Evolutionary conservation across 2,113 vertebrate genomes (phyloP).

Genomic region (Petaurus breviceps): DNA sequence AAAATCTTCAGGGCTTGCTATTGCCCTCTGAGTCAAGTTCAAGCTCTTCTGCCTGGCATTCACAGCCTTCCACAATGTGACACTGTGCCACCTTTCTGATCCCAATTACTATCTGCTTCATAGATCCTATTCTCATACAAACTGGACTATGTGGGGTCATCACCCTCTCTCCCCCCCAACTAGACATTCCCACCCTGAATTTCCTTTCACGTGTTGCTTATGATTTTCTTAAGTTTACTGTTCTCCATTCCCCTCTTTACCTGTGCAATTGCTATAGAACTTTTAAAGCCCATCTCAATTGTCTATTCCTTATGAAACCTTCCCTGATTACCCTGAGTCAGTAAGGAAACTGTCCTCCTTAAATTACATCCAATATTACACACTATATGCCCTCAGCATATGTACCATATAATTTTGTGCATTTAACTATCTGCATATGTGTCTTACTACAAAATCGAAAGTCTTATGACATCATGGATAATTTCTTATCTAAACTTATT

Average conservation of each 20-base stretch:
- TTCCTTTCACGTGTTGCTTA: neutral
- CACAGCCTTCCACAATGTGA: neutral
- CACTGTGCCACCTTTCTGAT: neutral
- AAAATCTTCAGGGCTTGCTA: neutral
- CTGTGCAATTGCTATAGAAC: neutral
- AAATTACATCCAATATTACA: neutral
- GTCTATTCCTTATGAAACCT: neutral
- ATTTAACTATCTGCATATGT: neutral
- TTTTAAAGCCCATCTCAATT: neutral
- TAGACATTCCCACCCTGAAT: neutral
- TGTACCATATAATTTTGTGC: neutral
- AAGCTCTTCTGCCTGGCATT: neutral
- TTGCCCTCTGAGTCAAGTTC: neutral
- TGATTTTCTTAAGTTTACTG: neutral
- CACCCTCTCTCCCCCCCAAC: neutral
- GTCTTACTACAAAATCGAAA: neutral
- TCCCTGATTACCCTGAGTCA: neutral
- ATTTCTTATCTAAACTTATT: neutral
- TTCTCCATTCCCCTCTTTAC: too few relatives aligned
- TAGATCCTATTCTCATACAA: neutral
- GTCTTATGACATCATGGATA: neutral
- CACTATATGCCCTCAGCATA: neutral
- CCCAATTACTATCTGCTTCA: neutral
- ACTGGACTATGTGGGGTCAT: neutral
- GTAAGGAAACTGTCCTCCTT: neutral